A percentile compares a stretch with the other conserved stretches of the same genome.
phyloP scores from a whole-genome alignment of 1,140 invertebrate genomes.

The Megalopta genalis region DNA sequence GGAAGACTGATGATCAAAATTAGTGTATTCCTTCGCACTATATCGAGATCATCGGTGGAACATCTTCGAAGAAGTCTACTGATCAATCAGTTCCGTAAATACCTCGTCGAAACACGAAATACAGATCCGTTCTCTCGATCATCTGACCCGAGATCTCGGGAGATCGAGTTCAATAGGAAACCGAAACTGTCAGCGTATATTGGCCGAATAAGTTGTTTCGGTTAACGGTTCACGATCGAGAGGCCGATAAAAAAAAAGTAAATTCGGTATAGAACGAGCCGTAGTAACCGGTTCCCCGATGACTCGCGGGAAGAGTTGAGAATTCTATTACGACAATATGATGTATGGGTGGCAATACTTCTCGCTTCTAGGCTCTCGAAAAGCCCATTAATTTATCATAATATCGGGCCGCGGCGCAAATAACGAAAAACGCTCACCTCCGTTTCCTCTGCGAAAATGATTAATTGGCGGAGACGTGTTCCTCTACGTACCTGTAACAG shows the following conservation, averaged over 20 bases:
- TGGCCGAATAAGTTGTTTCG: background rate
- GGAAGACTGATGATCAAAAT: too few relatives aligned
- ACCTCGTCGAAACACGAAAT: too few relatives aligned
- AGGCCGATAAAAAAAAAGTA: background rate
- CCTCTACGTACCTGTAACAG: background rate
- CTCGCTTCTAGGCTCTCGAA: background rate
- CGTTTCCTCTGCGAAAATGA: background rate
- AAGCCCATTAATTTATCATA: background rate
- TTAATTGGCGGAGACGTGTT: background rate
- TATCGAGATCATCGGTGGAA: too few relatives aligned
- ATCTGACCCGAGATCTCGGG: background rate
- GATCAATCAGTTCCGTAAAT: too few relatives aligned
- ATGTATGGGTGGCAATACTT: background rate
- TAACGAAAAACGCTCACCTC: background rate
- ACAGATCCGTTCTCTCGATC: background rate
- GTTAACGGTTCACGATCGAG: background rate
- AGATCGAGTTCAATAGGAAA: background rate
- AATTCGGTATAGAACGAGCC: background rate
- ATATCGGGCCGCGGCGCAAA: background rate
- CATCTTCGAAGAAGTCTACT: too few relatives aligned
- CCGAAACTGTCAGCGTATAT: background rate
- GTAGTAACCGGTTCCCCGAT: background rate
- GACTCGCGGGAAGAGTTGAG: background rate
- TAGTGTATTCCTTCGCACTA: too few relatives aligned
- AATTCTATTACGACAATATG: conserved; percentile 4